Evolutionary conservation across 2,113 vertebrate species (phyloP).

Genomic region (Mystacornis crossleyi): DNA sequence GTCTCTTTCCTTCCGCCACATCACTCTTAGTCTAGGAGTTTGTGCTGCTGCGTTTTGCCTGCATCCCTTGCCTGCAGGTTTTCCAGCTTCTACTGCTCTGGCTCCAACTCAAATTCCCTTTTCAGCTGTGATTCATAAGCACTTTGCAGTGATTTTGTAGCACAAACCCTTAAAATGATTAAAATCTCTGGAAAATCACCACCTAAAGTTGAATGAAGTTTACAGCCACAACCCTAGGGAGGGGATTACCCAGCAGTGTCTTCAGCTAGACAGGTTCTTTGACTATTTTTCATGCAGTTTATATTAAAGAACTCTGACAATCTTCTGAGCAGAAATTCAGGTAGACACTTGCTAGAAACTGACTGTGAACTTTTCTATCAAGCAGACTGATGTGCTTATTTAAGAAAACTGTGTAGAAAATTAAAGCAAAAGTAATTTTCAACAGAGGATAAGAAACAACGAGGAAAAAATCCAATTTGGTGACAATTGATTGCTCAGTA

Average conservation of each 20-base stretch:
- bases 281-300: background rate
- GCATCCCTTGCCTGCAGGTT: background rate
- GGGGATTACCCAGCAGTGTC: background rate
- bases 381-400: background rate
- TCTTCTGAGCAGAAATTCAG: background rate
- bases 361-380: background rate
- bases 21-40: background rate
- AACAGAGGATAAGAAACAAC: background rate
- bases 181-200: background rate
- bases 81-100: background rate
- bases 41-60: background rate
- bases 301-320: background rate
- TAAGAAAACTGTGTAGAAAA: slow-evolving; percentile 20
- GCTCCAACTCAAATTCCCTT: background rate
- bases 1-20: rapidly evolving
- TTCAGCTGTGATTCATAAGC: background rate
- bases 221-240: background rate
- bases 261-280: background rate
- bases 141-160: background rate
- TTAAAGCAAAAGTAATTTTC: background rate
- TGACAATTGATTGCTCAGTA: background rate
- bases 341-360: background rate
- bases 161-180: background rate
- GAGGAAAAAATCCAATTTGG: background rate
- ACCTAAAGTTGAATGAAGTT: background rate